These are phyloP conservation scores for Dasysyrphus tricinctus DNA, from an alignment of 2,888 invertebrate genomes.

Conservation along the genomic window DNA sequence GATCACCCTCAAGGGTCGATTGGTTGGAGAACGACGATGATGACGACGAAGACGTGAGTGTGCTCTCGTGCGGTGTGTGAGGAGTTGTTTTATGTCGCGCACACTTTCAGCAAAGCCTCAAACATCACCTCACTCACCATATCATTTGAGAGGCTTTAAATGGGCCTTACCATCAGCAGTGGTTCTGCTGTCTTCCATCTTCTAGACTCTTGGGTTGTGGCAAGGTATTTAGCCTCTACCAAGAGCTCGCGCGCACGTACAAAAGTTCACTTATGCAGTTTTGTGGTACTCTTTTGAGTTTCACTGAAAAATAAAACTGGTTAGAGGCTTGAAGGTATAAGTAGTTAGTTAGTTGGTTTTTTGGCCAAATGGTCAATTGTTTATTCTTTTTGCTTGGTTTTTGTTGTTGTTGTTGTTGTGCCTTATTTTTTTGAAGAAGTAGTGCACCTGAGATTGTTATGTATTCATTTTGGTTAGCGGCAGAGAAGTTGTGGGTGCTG, in stretches of 20 bases:
- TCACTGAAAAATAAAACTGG: slow-evolving; percentile 39
- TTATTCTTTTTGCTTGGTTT: slow-evolving; percentile 5
- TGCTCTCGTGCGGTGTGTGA: slow-evolving; percentile 52
- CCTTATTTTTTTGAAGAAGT: slow-evolving; percentile 18
- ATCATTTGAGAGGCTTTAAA: slow-evolving; percentile 30
- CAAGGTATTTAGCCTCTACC: slow-evolving; percentile 6
- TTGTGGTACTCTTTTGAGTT: slow-evolving; percentile 24
- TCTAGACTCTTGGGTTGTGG: slow-evolving; percentile 39
- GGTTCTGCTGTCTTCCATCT: slow-evolving; percentile 33
- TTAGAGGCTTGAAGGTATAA: slow-evolving; percentile 31
- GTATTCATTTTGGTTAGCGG: slow-evolving; percentile 24
- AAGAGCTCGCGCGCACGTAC: slow-evolving; percentile 35
- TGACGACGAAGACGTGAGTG: slow-evolving; percentile 45
- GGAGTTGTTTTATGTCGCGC: slow-evolving; percentile 68
- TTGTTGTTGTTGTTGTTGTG: background rate
- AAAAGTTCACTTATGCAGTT: slow-evolving; percentile 35
- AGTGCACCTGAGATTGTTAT: slow-evolving; percentile 61
- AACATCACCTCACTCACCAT: slow-evolving; percentile 15
- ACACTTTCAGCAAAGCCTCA: slow-evolving; percentile 51
- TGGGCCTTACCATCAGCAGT: slow-evolving; percentile 8
- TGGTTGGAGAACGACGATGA: slow-evolving; percentile 16
- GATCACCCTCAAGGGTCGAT: slow-evolving; percentile 64
- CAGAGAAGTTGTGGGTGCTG: slow-evolving; percentile 38
- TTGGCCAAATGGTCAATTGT: slow-evolving; percentile 52
- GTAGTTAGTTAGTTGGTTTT: slow-evolving; percentile 1